Conservation (phyloP, 2,888 invertebrate species). For the Drosophila demipolita region DNA sequence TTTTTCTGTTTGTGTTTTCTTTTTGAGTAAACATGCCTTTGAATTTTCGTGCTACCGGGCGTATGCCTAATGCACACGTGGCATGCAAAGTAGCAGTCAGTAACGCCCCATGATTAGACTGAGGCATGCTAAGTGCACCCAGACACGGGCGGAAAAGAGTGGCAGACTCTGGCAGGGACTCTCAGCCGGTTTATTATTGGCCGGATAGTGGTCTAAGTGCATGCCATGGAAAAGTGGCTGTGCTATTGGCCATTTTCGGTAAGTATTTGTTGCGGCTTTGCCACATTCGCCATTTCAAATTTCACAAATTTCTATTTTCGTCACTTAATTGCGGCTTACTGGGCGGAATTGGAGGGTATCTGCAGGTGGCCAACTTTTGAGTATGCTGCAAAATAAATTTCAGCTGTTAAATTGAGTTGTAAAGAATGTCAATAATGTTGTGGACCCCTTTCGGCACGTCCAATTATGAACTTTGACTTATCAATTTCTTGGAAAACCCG, state of each 20-base stretch:
- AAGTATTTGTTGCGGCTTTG: conserved; percentile 31
- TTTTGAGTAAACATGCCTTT: conserved; percentile 52
- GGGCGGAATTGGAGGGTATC: neutral
- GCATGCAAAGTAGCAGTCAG: conserved; percentile 76
- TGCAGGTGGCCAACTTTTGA: neutral
- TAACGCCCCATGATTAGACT: conserved; percentile 73
- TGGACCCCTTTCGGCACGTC: conserved; percentile 27
- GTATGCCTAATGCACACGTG: conserved; percentile 65
- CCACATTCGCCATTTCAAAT: conserved; percentile 60
- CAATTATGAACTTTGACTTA: conserved; percentile 77
- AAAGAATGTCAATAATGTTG: conserved; percentile 40
- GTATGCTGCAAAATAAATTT: conserved; percentile 29
- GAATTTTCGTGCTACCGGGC: conserved; percentile 55
- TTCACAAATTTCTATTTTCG: conserved; percentile 40
- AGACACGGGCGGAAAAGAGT: conserved; percentile 7
- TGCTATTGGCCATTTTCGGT: conserved; percentile 31
- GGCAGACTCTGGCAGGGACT: neutral
- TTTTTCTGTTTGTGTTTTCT: conserved; percentile 7
- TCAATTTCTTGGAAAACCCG: conserved; percentile 66
- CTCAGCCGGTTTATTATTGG: conserved; percentile 3
- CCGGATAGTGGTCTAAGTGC: conserved; percentile 52
- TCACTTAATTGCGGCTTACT: conserved; percentile 33
- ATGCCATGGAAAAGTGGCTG: conserved; percentile 52
- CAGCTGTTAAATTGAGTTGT: conserved; percentile 37
- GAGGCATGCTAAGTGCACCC: conserved; percentile 70